Percentiles rank a stretch among this genome's conserved stretches.
These are phyloP conservation scores for Rhabdomys dilectus DNA, from an alignment of 2,113 vertebrate species.

Conservation along the genomic window DNA sequence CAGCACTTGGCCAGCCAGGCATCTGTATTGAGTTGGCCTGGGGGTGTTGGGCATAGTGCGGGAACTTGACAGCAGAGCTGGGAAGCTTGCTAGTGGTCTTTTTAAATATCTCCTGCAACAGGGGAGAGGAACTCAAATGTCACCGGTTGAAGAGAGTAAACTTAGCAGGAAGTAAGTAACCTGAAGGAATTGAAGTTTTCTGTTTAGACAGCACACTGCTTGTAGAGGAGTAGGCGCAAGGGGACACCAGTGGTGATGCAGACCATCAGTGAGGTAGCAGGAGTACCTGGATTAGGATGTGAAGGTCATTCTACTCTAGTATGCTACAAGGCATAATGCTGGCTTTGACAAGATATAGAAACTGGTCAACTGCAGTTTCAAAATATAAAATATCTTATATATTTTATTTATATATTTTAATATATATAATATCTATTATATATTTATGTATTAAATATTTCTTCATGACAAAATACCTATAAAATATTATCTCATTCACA, in stretches of 20 bases:
- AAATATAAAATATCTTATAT: background rate
- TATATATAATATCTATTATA: too few species aligned
- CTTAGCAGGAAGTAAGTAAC: background rate
- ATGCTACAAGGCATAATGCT: rapidly evolving
- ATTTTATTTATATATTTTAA: background rate
- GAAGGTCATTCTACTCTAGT: rapidly evolving
- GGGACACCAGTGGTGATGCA: rapidly evolving
- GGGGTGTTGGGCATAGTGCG: too few species aligned
- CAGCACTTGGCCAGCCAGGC: too few species aligned
- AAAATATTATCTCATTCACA: background rate
- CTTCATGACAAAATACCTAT: background rate
- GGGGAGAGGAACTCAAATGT: background rate
- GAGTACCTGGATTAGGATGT: too few species aligned
- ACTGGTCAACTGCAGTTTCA: background rate
- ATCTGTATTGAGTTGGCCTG: too few species aligned
- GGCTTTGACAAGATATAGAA: background rate
- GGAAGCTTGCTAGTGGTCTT: too few species aligned
- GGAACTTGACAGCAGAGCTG: too few species aligned
- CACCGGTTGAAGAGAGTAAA: background rate
- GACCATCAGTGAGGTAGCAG: background rate
- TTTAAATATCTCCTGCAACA: too few species aligned
- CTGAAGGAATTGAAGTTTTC: background rate
- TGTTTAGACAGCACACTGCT: background rate
- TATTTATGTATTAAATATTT: background rate
- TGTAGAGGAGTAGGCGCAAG: background rate